Conservation (phyloP, 2,888 invertebrate species). For the Oxyteleia sp. region DNA sequence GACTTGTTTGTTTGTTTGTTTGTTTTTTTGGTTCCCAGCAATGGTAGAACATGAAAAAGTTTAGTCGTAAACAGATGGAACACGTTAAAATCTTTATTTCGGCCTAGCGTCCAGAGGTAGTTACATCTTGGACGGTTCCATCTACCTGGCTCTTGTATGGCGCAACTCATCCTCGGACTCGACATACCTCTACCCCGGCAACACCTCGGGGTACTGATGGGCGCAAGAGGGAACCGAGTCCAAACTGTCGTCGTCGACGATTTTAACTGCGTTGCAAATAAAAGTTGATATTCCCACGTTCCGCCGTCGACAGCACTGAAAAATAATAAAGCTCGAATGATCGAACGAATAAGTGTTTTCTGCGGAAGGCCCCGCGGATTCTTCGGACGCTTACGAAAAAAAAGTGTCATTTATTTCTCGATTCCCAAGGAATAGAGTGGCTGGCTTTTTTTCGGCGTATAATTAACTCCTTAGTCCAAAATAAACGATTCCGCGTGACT, state of each 20-base stretch:
- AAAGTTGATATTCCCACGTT: constrained; percentile 80
- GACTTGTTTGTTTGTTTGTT: no score
- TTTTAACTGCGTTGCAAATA: constrained; percentile 46
- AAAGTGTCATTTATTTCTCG: constrained; percentile 66
- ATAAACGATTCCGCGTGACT: constrained; percentile 67
- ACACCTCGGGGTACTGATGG: constrained; percentile 84
- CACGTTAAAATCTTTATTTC: constrained; percentile 87
- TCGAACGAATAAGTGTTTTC: constrained; percentile 23
- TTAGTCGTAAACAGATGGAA: constrained; percentile 78
- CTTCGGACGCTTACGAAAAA: constrained; percentile 15
- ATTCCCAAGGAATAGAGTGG: constrained; percentile 50
- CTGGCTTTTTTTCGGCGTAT: constrained; percentile 50
- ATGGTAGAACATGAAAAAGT: constrained; percentile 10
- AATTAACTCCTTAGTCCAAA: constrained; percentile 70
- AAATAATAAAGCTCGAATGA: constrained; percentile 30
- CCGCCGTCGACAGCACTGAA: constrained; percentile 50
- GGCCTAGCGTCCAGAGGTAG: constrained; percentile 79
- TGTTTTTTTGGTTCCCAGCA: no score
- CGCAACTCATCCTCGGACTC: constrained; percentile 42
- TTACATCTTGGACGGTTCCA: constrained; percentile 6
- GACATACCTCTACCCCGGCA: constrained; percentile 68
- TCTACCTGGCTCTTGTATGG: constrained; percentile 68
- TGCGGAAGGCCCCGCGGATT: constrained; percentile 27
- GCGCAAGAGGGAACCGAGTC: constrained; percentile 81
- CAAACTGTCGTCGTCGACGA: constrained; percentile 45